A percentile compares a stretch with the other conserved stretches of the same genome.
Conservation (phyloP, 2,797 vertebrate species). For the Tinamus major region DNA sequence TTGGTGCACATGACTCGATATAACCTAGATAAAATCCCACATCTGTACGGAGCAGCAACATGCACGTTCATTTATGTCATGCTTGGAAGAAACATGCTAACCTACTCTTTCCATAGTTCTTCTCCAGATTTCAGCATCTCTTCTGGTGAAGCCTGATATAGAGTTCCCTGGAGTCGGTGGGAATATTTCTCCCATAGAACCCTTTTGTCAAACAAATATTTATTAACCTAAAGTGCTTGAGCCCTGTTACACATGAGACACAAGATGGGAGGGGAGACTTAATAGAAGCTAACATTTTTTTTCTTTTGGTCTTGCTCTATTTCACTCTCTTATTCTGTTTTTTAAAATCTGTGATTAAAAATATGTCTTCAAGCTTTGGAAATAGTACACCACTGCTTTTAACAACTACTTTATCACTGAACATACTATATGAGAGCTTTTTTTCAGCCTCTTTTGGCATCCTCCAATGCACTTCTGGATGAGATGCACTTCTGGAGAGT, state of each 20-base stretch:
- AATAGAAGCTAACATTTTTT: background rate
- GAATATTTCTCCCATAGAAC: background rate
- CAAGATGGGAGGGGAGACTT: background rate
- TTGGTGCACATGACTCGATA: background rate
- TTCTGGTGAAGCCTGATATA: background rate
- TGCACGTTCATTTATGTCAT: accelerated
- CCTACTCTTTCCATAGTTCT: background rate
- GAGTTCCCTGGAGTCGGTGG: background rate
- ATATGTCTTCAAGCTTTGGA: background rate
- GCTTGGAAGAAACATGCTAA: background rate
- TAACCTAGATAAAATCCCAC: background rate
- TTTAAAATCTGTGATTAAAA: background rate
- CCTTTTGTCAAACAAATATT: no score
- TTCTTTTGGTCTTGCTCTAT: background rate
- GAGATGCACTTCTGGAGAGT: accelerated
- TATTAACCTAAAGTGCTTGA: background rate
- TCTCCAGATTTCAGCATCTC: background rate
- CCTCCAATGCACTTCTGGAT: background rate
- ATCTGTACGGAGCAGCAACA: background rate
- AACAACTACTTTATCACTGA: background rate
- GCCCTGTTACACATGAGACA: background rate
- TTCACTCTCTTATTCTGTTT: background rate
- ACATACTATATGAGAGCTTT: background rate
- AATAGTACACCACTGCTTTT: background rate
- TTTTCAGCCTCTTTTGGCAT: background rate